A percentile compares a stretch with the other conserved stretches of the same genome.
Conservation (phyloP, 1,140 invertebrate genomes). For the Carcinoscorpius rotundicauda region DNA sequence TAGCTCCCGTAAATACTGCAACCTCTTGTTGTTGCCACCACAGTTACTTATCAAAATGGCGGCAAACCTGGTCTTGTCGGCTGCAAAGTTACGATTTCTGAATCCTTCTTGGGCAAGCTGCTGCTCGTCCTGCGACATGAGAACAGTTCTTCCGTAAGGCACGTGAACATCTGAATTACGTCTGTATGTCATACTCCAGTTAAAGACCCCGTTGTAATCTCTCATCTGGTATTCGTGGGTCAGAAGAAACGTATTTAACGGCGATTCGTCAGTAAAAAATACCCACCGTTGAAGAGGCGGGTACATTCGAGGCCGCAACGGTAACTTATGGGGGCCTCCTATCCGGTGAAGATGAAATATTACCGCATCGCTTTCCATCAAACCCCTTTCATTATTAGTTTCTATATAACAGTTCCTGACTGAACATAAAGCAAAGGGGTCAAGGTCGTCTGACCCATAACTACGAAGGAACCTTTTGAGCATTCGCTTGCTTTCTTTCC, state of each 20-base stretch:
- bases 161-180: constrained; percentile 52
- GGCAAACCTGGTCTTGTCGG: constrained; percentile 33
- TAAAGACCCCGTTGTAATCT: constrained; percentile 44
- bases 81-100: constrained; percentile 25
- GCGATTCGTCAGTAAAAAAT: constrained; percentile 25
- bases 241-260: constrained; percentile 31
- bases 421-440: constrained; percentile 43
- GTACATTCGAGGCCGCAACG: background rate
- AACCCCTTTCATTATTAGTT: constrained; percentile 31
- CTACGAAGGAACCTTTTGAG: constrained; percentile 23
- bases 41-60: constrained; percentile 52
- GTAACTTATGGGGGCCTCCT: constrained; percentile 21
- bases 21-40: constrained; percentile 39
- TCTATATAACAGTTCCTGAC: constrained; percentile 42
- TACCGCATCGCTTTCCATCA: constrained; percentile 40
- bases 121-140: background rate
- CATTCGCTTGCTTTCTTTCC: constrained; percentile 23
- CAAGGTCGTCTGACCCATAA: constrained; percentile 19
- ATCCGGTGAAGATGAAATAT: constrained; percentile 44
- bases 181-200: constrained; percentile 65
- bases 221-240: constrained; percentile 26
- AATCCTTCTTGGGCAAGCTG: background rate
- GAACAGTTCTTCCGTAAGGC: constrained; percentile 42
- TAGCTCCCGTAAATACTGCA: constrained; percentile 36
- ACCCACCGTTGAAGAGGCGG: constrained; percentile 22